Percentiles rank a stretch among this genome's conserved stretches.
Conservation (phyloP, 2,113 vertebrate species). For the Henicopernis longicauda region DNA sequence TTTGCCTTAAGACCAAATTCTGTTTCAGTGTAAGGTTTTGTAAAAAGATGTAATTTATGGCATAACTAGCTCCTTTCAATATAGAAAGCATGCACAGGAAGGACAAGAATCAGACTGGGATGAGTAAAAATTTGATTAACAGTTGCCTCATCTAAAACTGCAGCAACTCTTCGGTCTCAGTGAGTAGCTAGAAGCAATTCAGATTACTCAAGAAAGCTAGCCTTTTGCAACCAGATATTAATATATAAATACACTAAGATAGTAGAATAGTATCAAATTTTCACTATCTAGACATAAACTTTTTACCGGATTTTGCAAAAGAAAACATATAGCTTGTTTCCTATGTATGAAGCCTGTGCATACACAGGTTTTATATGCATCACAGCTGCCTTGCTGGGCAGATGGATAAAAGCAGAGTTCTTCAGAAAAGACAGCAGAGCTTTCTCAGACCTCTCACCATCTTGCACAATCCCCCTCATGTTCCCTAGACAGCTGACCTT, state of each 20-base stretch:
- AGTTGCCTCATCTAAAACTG: neutral
- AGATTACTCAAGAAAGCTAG: neutral
- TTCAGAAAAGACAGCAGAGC: neutral
- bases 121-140: neutral
- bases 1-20: neutral
- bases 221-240: neutral
- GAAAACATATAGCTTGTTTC: neutral
- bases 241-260: neutral
- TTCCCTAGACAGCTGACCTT: conserved; percentile 15
- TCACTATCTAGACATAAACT: neutral
- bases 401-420: neutral
- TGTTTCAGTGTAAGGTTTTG: neutral
- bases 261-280: neutral
- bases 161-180: neutral
- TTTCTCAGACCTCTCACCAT: conserved; percentile 12
- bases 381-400: neutral
- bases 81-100: neutral
- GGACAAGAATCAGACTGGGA: neutral
- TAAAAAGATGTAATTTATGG: neutral
- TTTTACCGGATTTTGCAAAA: neutral
- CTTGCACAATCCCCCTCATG: neutral
- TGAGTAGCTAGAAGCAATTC: neutral
- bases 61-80: neutral
- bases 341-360: neutral
- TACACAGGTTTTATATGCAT: neutral